These are phyloP conservation scores for Triplophysa rosa DNA, from an alignment of 2,113 vertebrate species.

Conservation along the genomic window DNA sequence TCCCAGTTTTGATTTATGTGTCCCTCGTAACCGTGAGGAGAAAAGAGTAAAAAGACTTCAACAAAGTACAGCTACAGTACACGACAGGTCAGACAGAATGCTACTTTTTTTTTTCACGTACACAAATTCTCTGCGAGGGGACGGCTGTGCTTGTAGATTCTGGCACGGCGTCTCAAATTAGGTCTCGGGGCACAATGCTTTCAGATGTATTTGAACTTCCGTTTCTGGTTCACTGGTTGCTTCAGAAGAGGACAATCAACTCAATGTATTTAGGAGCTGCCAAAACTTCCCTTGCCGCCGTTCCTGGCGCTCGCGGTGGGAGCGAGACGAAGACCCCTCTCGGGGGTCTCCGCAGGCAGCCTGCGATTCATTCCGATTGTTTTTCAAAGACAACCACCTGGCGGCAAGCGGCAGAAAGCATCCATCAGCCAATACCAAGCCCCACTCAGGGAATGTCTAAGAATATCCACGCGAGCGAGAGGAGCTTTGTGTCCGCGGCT, in stretches of 20 bases:
- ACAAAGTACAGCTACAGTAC: too few species aligned
- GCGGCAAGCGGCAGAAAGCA: constrained; percentile 64
- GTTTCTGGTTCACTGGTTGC: constrained; percentile 8
- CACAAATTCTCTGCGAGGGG: not conserved
- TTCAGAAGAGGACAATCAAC: constrained; percentile 28
- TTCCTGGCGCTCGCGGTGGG: not conserved
- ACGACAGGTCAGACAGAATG: too few species aligned
- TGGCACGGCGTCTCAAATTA: constrained; percentile 36
- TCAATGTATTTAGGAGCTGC: constrained; percentile 9
- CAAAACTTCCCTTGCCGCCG: not conserved
- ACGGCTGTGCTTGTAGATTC: not conserved
- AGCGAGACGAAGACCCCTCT: not conserved
- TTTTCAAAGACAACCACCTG: constrained; percentile 74
- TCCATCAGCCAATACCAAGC: constrained; percentile 7
- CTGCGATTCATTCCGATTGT: constrained; percentile 50
- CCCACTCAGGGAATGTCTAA: not conserved
- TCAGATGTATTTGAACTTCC: constrained; percentile 27
- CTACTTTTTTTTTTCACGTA: not conserved
- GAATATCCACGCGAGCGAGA: not conserved
- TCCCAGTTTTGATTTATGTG: constrained; percentile 20
- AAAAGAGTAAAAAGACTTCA: not conserved
- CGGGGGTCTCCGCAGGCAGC: not conserved
- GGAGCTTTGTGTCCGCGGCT: not conserved
- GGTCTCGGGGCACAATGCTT: not conserved
- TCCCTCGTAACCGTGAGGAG: constrained; percentile 18